Base-by-base conservation (phyloP, 2,113 vertebrate genomes). In the Petromus typicus region DNA sequence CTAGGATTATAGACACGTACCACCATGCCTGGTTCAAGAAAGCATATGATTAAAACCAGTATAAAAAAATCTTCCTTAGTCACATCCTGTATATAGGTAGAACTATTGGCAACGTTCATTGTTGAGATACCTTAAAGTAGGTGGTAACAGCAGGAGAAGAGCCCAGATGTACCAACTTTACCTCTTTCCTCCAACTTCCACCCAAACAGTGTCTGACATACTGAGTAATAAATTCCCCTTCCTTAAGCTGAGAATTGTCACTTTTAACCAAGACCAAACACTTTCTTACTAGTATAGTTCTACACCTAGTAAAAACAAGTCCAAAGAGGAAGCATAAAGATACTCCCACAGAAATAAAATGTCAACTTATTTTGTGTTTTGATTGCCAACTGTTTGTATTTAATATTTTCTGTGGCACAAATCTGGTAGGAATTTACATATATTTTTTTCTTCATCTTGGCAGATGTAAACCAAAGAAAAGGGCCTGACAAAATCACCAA, bases 391-490 rank as follows among this genome's bases (percentile, higher is more conserved):
- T 95, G 13, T 93, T 96, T 95, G 71, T 93, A 7, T 94, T 95
- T 97, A 30, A 88, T 85, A 69, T 59, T 13, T 78, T 71, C 27
- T 34, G 57, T 89, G 51, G 45, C 79, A 93, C 63, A 92, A 86
- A 76, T 92, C 85, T 84, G 16, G 12, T 59, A 93, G 79, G 66
- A 96, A 92, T 94, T 92, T 45, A 27, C 66, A 48, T 51, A 64
- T 67, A 7, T 86, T 37, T 90, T 51, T 83, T 94, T 92, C 43
- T 89, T 56, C 89, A 92, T 96, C 43, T 85, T 93, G 83, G 66
- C 90, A 97, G 82, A 95, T 89, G 89, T 94, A 95, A 95, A 67
- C 89, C 69, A 90, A 96, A 93, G 91, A 90, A 89, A 89, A 91
- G 69, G 27, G 75, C 89, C 78, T 95, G 91, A 96, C 93, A 90